Conservation (phyloP, 2,888 invertebrate species). For the Nomada fucata region DNA sequence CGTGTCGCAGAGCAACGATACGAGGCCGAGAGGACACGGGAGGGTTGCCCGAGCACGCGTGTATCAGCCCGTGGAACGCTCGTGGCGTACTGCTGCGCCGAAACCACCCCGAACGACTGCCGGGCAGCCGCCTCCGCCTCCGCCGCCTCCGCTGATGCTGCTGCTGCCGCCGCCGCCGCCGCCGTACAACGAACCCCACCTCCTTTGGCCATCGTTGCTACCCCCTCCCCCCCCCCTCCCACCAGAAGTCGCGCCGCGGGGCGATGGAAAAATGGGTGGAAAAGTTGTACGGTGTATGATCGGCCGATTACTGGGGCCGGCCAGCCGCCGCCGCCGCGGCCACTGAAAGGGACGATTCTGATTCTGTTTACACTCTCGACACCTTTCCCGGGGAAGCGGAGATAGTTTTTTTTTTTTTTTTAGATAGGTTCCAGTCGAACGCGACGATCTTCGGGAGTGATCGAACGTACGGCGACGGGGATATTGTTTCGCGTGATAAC, state of each 20-base stretch:
- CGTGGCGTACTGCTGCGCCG: constrained; percentile 72
- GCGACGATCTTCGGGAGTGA: too few relatives aligned
- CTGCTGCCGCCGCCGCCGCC: constrained; percentile 29
- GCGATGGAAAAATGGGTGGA: constrained; percentile 48
- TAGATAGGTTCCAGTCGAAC: too few relatives aligned
- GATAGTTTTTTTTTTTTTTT: too few relatives aligned
- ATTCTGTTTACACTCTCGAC: constrained; percentile 45
- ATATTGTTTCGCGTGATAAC: too few relatives aligned
- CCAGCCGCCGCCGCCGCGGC: neutral
- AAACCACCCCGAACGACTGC: constrained; percentile 65
- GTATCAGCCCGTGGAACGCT: constrained; percentile 70
- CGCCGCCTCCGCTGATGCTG: constrained; percentile 23
- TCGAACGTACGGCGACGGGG: too few relatives aligned
- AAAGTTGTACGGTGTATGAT: constrained; percentile 54
- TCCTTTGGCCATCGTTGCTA: neutral
- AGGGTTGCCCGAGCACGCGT: constrained; percentile 41
- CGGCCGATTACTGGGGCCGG: constrained; percentile 49
- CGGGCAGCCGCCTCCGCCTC: constrained; percentile 42
- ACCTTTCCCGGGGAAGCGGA: neutral
- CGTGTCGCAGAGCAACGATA: constrained; percentile 1
- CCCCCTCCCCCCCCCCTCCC: constrained; percentile 39
- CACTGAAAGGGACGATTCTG: constrained; percentile 30
- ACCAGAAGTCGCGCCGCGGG: neutral
- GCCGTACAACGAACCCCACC: constrained; percentile 47
- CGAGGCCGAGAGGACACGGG: neutral